These are phyloP conservation scores for Himalopsyche tibetana DNA, from an alignment of 2,888 invertebrate genomes.

Conservation along the genomic window DNA sequence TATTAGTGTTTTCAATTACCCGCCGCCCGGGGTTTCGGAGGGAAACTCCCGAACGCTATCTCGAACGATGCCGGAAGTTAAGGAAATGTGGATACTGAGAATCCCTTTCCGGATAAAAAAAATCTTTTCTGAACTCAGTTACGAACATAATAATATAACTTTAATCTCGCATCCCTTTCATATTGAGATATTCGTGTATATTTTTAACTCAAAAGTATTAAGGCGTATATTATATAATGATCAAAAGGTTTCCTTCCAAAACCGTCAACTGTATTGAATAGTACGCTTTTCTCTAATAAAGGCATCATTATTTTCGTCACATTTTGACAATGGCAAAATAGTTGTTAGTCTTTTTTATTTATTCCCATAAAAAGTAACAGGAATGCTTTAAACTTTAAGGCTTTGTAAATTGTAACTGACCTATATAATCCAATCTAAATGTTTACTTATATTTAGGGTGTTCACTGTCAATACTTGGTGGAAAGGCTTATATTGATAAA, in stretches of 20 bases:
- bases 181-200: slow-evolving; percentile 9
- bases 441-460: too few relatives aligned
- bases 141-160: slow-evolving; percentile 21
- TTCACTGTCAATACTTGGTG: too few relatives aligned
- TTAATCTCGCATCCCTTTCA: background rate
- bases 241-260: background rate
- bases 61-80: slow-evolving; percentile 32
- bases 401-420: too few relatives aligned
- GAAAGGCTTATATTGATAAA: too few relatives aligned
- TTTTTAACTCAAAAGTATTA: background rate
- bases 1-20: slow-evolving; percentile 42
- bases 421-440: too few relatives aligned
- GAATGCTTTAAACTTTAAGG: too few relatives aligned
- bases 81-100: slow-evolving; percentile 35
- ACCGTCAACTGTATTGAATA: background rate
- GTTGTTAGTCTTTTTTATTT: too few relatives aligned
- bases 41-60: slow-evolving; percentile 34
- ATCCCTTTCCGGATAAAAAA: slow-evolving; percentile 15
- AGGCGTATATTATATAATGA: too few relatives aligned
- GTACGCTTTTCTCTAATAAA: too few relatives aligned
- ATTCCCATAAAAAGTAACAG: too few relatives aligned
- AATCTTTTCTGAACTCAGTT: slow-evolving; percentile 11
- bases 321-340: too few relatives aligned
- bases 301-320: too few relatives aligned
- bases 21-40: slow-evolving; percentile 28